A percentile compares a stretch with the other conserved stretches of the same genome.
phyloP scores from a whole-genome alignment of 1,140 invertebrate genomes.

The Vanessa atalanta region DNA sequence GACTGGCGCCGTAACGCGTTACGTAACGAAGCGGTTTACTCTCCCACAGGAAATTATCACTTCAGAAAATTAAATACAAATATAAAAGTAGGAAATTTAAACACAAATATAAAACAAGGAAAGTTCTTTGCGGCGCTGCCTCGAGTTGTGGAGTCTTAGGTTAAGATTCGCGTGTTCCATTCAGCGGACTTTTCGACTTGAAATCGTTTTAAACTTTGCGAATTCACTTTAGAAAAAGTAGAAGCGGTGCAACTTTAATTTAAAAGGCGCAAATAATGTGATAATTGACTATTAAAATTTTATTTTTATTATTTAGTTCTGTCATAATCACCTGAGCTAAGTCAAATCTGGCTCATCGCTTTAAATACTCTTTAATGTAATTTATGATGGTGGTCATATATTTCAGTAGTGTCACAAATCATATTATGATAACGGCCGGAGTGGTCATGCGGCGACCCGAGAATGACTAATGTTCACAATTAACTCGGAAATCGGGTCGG shows the following conservation, averaged over 20 bases:
- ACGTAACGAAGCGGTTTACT: too few relatives aligned
- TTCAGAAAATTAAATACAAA: too few relatives aligned
- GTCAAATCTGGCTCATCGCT: conserved; percentile 16
- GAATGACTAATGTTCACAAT: conserved; percentile 46
- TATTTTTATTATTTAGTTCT: not conserved
- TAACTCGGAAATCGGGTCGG: conserved; percentile 42
- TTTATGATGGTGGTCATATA: conserved; percentile 36
- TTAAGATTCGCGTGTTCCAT: too few relatives aligned
- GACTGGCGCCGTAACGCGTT: too few relatives aligned
- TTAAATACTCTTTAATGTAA: conserved; percentile 38
- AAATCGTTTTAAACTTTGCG: too few relatives aligned
- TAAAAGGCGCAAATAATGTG: not conserved
- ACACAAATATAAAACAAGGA: too few relatives aligned
- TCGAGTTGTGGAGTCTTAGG: too few relatives aligned
- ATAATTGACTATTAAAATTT: conserved; percentile 4
- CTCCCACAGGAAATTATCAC: too few relatives aligned
- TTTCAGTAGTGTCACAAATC: conserved; percentile 45
- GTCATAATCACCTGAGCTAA: not conserved
- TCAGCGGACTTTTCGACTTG: too few relatives aligned
- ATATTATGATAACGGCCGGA: conserved; percentile 42
- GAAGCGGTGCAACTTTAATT: not conserved
- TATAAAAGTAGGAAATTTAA: too few relatives aligned
- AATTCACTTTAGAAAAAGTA: too few relatives aligned
- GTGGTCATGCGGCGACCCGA: conserved; percentile 37
- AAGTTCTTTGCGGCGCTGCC: too few relatives aligned